Conservation (phyloP, 2,888 invertebrate genomes). For the Stenchaetothrips biformis region DNA sequence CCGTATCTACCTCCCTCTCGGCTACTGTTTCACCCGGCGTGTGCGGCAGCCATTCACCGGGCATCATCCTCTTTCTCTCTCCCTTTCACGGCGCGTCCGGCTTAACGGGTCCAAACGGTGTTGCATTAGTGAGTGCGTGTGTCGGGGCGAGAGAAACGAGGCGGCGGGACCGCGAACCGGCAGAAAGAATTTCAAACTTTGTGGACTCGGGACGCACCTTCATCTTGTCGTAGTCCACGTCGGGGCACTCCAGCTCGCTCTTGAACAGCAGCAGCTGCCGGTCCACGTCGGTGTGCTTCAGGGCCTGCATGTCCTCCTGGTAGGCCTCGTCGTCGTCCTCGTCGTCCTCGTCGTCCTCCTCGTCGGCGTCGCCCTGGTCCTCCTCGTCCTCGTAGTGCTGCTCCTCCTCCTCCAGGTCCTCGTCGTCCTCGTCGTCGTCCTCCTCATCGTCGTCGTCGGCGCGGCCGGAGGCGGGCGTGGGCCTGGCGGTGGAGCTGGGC, state of each 20-base stretch:
- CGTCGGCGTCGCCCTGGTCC: slow-evolving; percentile 26
- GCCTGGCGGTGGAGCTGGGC: neutral
- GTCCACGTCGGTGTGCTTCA: slow-evolving; percentile 41
- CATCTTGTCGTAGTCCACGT: slow-evolving; percentile 64
- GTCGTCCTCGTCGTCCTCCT: slow-evolving; percentile 35
- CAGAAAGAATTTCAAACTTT: neutral
- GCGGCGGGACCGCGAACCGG: neutral
- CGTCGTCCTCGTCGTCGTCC: slow-evolving; percentile 34
- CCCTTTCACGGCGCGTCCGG: too few species aligned
- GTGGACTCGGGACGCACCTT: slow-evolving; percentile 48
- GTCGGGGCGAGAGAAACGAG: neutral
- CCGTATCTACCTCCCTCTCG: neutral
- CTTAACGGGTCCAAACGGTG: too few species aligned
- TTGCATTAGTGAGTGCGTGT: neutral
- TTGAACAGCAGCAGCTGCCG: slow-evolving; percentile 43
- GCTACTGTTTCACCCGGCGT: too few species aligned
- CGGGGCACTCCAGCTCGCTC: slow-evolving; percentile 51
- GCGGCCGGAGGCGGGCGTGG: neutral
- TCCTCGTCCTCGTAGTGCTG: slow-evolving; percentile 32
- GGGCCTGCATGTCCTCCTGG: slow-evolving; percentile 35
- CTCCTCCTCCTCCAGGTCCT: slow-evolving; percentile 34
- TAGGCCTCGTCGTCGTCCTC: slow-evolving; percentile 41
- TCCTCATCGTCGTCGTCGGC: slow-evolving; percentile 33
- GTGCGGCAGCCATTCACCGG: too few species aligned
- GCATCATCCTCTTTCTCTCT: too few species aligned